phyloP scores from a whole-genome alignment of 1,140 invertebrate species.

The Zaprionus africanus region DNA sequence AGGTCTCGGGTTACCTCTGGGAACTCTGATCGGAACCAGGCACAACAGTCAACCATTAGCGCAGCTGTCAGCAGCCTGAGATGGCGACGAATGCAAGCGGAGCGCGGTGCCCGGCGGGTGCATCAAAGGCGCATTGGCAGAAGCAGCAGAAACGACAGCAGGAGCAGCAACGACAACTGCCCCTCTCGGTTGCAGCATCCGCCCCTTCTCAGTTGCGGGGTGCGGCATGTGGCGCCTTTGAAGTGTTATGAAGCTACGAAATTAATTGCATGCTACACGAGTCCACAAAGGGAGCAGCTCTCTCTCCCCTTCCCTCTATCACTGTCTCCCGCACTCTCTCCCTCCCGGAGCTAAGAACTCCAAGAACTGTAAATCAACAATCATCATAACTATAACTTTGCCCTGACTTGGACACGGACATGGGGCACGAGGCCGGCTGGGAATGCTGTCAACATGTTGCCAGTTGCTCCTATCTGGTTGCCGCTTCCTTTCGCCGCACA shows the following conservation, averaged over 20 bases:
- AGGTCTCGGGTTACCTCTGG: constrained; percentile 71
- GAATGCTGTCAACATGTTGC: constrained; percentile 72
- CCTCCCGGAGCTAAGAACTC: constrained; percentile 32
- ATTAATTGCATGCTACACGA: constrained; percentile 77
- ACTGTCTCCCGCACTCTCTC: neutral
- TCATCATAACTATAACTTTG: constrained; percentile 79
- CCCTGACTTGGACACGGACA: constrained; percentile 35
- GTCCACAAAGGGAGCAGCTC: constrained; percentile 47
- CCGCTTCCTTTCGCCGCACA: constrained; percentile 39
- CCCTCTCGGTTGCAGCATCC: neutral
- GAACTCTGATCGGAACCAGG: constrained; percentile 56
- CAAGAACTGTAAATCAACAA: constrained; percentile 77
- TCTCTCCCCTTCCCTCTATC: neutral
- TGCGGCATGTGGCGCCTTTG: constrained; percentile 72
- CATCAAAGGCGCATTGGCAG: constrained; percentile 75
- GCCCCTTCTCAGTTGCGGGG: constrained; percentile 41
- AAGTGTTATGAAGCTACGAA: constrained; percentile 62
- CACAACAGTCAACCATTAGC: constrained; percentile 50
- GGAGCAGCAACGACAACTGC: neutral
- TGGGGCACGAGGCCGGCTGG: neutral
- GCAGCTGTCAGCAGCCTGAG: constrained; percentile 49
- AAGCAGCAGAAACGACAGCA: neutral
- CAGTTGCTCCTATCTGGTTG: constrained; percentile 40
- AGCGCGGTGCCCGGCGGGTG: constrained; percentile 11
- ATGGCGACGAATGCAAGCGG: constrained; percentile 29